Evolutionary conservation across 2,888 invertebrate species (phyloP), one percentile per base, ranked within the genome.

Genomic region (Leucophenga maculata): DNA sequence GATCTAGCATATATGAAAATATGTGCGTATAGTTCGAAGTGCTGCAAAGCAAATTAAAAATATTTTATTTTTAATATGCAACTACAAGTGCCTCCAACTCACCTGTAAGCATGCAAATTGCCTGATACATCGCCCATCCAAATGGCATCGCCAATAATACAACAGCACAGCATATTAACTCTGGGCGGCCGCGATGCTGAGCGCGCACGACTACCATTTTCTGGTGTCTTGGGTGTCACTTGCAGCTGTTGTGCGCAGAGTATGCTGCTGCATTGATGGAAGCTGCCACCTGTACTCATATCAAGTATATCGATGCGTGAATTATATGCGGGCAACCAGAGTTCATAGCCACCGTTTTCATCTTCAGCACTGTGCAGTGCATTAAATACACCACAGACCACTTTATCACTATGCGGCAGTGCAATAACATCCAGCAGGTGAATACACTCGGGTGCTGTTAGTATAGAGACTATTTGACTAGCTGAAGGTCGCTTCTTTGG

Each of bases 81-180:
- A n/a, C n/a, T n/a, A n/a, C n/a, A n/a, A n/a, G n/a, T n/a, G n/a
- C n/a, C n/a, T n/a, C n/a, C n/a, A n/a, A 62, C 60, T 62, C 80
- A 92, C 93, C 92, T 91, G 85, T 95, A 97, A 0, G 96, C 94
- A 77, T 94, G 94, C 71, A 98, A 91, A 74, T 93, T 92, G n/a
- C 97, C 97, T 1, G 92, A 90, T 64, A 93, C 93, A 89, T 98
- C 97, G 0, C 97, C 97, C 77, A 97, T 92, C 98, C 98, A 98
- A 77, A 98, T 91, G 57, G 91, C 90, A 74, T 92, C 90, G 59
- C 93, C 94, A 1, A 96, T 93, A 14, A 93, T 92, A 83, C 95
- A 95, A 72, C 87, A 88, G 50, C 87, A 87, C 31, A 85, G 74
- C 86, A 88, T 87, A 72, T 88, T 88, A n/a, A 86, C 77, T 74